Conservation (phyloP, 2,113 vertebrate genomes). For the Mesocricetus auratus region DNA sequence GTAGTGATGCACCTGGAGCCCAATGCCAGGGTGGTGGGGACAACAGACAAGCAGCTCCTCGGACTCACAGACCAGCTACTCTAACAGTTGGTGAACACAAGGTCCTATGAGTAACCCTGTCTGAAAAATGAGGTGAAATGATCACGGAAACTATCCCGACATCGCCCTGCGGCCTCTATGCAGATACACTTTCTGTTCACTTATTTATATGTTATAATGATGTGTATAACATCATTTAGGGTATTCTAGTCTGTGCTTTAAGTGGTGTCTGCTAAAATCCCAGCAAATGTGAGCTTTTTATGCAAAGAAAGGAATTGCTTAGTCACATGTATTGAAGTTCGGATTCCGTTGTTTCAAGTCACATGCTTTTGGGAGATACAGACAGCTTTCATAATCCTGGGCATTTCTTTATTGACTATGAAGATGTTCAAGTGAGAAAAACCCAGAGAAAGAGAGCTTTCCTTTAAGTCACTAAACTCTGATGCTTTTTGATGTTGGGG, state of each 20-base stretch:
- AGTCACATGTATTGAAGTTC: constrained; percentile 74
- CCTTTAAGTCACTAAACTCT: constrained; percentile 81
- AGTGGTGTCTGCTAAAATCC: constrained; percentile 75
- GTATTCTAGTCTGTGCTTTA: constrained; percentile 69
- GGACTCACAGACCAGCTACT: background rate
- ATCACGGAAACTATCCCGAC: no score
- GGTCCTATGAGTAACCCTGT: no score
- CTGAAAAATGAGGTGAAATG: background rate
- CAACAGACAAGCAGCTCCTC: background rate
- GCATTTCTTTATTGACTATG: constrained; percentile 85
- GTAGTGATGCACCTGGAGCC: background rate
- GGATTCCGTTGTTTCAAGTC: constrained; percentile 70
- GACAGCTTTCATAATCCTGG: constrained; percentile 80
- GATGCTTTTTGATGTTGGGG: constrained; percentile 84
- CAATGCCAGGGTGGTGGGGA: no score
- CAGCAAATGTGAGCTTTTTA: constrained; percentile 74
- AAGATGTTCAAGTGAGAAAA: constrained; percentile 84
- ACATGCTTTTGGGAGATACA: constrained; percentile 70
- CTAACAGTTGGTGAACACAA: background rate
- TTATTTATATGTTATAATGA: background rate
- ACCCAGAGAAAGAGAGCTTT: constrained; percentile 71
- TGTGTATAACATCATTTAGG: constrained; percentile 53
- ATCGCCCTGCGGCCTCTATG: background rate
- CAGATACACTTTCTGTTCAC: background rate
- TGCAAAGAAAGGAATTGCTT: constrained; percentile 80